Base-by-base conservation (phyloP, 1,140 invertebrate species). In the Marisa cornuarietis region DNA sequence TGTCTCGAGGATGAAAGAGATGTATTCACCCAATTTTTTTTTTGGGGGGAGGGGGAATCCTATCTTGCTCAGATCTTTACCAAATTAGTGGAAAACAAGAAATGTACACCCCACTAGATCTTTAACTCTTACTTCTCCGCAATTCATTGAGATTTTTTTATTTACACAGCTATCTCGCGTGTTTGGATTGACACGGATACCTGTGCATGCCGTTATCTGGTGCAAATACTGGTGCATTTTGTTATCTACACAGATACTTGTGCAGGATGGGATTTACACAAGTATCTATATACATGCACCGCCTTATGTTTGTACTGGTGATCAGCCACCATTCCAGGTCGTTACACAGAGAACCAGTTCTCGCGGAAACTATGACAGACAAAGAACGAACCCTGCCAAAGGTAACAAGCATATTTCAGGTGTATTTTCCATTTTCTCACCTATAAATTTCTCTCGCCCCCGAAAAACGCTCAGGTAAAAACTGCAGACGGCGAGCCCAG, bases 181-280 rank as follows among this genome's bases (percentile, higher is more conserved):
- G 6, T 16, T 49, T 42, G 51, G 26, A 42, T 42, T 20, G 52
- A 11, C 16, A 49, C n/a, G 5, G 13, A 22, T 26, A 13, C 5
- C 4, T 49, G 7, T 71, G 31, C 3, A 42, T 71, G 31, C 31
- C 1, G 18, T 22, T 71, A 4, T 58, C 1, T 75, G n/a, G 58
- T 58, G 16, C 24, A 24, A 52, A 52, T 65, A 52, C 65, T 18
- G 62, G 63, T 77, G 31, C 31, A 42, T 42, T 42, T 42, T 42
- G 31, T 1, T 42, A 42, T 42, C 31, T 42, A 42, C 31, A 42
- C 31, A 42, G 31, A 42, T 42, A 42, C 31, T 42, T 69, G 65
- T 78, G 62, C 68, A 49, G 66, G 62, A 42, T 16, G 49, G 62
- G 65, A 66, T 78, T 24, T 69, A 20, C 22, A 66, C 26, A 49